A percentile compares a stretch with the other conserved stretches of the same genome.
phyloP scores from a whole-genome alignment of 2,888 invertebrate species.

The Mythimna albipuncta region DNA sequence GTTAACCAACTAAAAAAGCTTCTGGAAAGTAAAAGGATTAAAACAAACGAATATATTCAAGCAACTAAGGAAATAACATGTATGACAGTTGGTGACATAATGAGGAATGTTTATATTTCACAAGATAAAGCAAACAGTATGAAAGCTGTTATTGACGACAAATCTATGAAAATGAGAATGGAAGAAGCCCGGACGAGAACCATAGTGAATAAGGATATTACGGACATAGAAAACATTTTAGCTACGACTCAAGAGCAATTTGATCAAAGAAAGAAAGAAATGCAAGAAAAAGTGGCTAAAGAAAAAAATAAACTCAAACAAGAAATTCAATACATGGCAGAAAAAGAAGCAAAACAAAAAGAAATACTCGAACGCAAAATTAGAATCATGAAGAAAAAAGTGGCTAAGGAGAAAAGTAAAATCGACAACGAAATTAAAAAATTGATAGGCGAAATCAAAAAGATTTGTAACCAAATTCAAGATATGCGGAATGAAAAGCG shows the following conservation, averaged over 20 bases:
- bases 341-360: conserved; percentile 12
- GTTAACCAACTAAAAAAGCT: background rate
- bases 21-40: background rate
- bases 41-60: background rate
- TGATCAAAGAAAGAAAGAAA: background rate
- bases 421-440: conserved; percentile 6
- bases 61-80: background rate
- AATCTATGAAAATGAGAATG: background rate
- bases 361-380: background rate
- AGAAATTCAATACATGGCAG: conserved; percentile 16
- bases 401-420: background rate
- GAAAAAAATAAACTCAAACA: conserved; percentile 1
- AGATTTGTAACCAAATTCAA: conserved; percentile 8
- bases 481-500: background rate
- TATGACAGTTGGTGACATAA: background rate
- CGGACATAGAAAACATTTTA: background rate
- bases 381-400: background rate
- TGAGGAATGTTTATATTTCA: background rate
- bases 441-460: background rate
- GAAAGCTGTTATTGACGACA: background rate
- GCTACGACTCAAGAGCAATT: background rate
- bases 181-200: background rate
- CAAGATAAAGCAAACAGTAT: background rate
- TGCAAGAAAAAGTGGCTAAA: background rate
- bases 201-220: background rate